Evolutionary conservation across 2,113 vertebrate genomes (phyloP), one percentile per base, ranked within the genome.

Genomic region (Aplodontia rufa): DNA sequence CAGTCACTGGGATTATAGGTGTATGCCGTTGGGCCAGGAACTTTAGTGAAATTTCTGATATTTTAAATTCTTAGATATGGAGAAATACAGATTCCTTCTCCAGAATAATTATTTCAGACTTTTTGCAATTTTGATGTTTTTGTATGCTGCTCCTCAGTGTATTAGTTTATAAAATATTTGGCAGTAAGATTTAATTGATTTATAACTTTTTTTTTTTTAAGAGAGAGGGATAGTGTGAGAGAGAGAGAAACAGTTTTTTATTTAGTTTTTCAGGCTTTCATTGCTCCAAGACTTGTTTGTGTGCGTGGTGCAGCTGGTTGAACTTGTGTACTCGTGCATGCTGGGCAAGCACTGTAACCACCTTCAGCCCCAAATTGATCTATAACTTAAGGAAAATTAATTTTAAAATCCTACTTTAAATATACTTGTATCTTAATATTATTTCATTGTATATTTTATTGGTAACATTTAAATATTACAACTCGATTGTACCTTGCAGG

Each of bases 161-260:
- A 76, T 72, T 96, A 94, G 90, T 90, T 87, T 96, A 58, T 91
- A 96, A 94, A 97, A 93, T 9, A 5, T 3, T 94, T 91, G 58
- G 8, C 55, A 89, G 42, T 88, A 82, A 68, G 88, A 26, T 90
- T 84, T 40, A 14, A 51, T 14, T 91, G 51, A 58, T 92, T 35
- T 85, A 30, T 72, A 85, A 74, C 47, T n/a, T 81, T n/a, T n/a
- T n/a, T n/a, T n/a, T n/a, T n/a, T n/a, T n/a, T n/a, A n/a, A n/a
- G n/a, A n/a, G n/a, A n/a, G n/a, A n/a, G n/a, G n/a, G n/a, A n/a
- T n/a, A n/a, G n/a, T n/a, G n/a, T n/a, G n/a, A n/a, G n/a, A n/a
- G n/a, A n/a, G n/a, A n/a, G n/a, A n/a, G n/a, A n/a, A n/a, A n/a
- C n/a, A n/a, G n/a, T n/a, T n/a, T n/a, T n/a, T n/a, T n/a, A n/a